Evolutionary conservation across 2,113 vertebrate species (phyloP), one percentile per base, ranked within the genome.

Genomic region (Crotophaga sulcirostris): DNA sequence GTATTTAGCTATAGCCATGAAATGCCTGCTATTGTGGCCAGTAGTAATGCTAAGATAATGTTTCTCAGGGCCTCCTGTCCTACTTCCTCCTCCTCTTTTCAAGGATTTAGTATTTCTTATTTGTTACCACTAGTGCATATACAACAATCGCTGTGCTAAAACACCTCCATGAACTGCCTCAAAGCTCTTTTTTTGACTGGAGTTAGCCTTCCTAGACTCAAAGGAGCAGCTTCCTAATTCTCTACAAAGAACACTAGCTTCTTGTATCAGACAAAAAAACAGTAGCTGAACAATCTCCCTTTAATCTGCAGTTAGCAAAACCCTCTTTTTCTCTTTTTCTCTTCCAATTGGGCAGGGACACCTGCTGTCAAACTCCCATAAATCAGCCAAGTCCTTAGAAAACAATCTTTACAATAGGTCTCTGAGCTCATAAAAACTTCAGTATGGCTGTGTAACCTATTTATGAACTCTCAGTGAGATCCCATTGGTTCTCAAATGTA

Each of bases 251-350:
- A 70, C 0, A 0, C 8, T 64, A 55, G 45, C 18, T 84, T 93
- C 75, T 81, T 89, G 72, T 51, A 88, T 20, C 38, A 78, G 60
- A 63, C 38, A 34, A n/a, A 83, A 84, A 84, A 52, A 69, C 76
- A 64, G 34, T n/a, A 85, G 11, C 63, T 70, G 67, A 90, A 90
- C 82, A 83, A 66, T 83, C 25, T 86, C 28, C 15, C 36, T 94
- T 95, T 88, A 86, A 92, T 94, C 83, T 95, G 64, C 63, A 77
- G 83, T 92, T 93, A 90, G 55, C 51, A 45, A 42, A 90, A 92
- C 93, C 76, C 42, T 96, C 67, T 88, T 92, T 96, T 92, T 40
- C 45, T 88, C 83, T 77, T 74, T 59, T 86, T 94, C 67, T 70
- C 42, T 80, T 94, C 76, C 86, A 86, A 40, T n/a, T 70, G 76